Percentiles rank a stretch among this genome's conserved stretches.
Evolutionary conservation across 2,113 vertebrate genomes (phyloP).

Genomic region (Chelonoidis abingdonii): DNA sequence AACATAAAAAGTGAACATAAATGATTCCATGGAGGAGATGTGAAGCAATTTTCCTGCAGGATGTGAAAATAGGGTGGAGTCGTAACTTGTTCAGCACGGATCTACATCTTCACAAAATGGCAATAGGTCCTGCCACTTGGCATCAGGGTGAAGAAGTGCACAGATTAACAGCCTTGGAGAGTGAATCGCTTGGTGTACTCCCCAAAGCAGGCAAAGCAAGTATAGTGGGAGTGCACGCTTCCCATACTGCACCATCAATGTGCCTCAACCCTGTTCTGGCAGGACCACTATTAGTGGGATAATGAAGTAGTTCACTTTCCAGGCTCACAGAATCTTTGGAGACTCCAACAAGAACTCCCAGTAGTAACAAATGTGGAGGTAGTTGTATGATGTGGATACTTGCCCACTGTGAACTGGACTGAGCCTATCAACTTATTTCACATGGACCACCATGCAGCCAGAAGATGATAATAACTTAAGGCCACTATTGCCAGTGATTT

Average conservation of each 20-base stretch:
- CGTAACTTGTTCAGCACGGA: neutral
- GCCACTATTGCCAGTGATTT: neutral
- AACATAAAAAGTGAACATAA: neutral
- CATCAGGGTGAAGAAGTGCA: neutral
- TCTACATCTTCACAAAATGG: neutral
- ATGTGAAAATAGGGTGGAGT: neutral
- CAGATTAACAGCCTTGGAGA: neutral
- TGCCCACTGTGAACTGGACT: neutral
- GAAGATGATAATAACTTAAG: conserved; percentile 16
- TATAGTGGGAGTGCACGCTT: fast-evolving
- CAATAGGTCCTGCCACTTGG: neutral
- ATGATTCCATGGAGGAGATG: neutral
- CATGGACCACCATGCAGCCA: neutral
- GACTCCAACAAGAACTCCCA: fast-evolving
- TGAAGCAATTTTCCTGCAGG: neutral
- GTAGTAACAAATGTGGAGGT: neutral
- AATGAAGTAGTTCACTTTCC: neutral
- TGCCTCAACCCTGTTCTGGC: neutral
- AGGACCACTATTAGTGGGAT: neutral
- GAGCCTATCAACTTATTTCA: neutral
- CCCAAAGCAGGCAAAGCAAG: fast-evolving
- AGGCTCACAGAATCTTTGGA: neutral
- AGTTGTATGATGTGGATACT: neutral
- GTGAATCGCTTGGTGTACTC: neutral
- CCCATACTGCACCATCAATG: fast-evolving